Percentiles rank a stretch among this genome's conserved stretches.
phyloP scores from a whole-genome alignment of 2,888 invertebrate genomes.

The Priocnemis perturbator region DNA sequence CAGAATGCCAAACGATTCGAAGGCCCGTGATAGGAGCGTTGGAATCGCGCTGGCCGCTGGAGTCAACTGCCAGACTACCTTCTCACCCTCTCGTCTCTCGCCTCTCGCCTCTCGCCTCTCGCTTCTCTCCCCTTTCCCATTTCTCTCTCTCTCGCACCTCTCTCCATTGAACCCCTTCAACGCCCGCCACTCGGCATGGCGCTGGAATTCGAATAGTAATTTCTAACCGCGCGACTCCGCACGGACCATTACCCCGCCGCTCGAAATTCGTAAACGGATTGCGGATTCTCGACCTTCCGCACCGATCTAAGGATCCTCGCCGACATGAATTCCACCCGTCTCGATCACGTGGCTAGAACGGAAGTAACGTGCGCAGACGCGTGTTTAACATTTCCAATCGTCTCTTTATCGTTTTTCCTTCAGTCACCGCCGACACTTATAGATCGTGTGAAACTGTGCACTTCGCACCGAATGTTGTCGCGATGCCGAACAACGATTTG shows the following conservation, averaged over 20 bases:
- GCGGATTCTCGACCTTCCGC: conserved; percentile 43
- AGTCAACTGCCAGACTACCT: conserved; percentile 47
- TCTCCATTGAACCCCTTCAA: conserved; percentile 4
- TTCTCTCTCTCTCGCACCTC: conserved; percentile 27
- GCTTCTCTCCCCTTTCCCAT: conserved; percentile 23
- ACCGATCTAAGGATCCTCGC: conserved; percentile 31
- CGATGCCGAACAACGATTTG: no score
- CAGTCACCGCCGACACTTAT: no score
- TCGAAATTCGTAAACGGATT: conserved; percentile 60
- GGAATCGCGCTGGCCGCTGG: conserved; percentile 35
- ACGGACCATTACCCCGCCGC: conserved; percentile 60
- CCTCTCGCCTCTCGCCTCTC: neutral
- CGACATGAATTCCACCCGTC: conserved; percentile 1
- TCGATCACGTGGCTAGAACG: no score
- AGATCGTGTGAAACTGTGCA: no score
- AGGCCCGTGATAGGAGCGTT: conserved; percentile 45
- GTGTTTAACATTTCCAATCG: no score
- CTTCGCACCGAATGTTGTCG: no score
- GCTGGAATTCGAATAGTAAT: conserved; percentile 72
- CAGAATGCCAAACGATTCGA: conserved; percentile 66
- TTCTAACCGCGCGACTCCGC: conserved; percentile 69
- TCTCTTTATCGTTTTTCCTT: neutral
- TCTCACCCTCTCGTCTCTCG: conserved; percentile 10
- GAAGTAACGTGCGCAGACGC: no score
- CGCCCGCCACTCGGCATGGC: conserved; percentile 36